phyloP scores from a whole-genome alignment of 92 coral and sea anemone species.

The Diadumene lineata region DNA sequence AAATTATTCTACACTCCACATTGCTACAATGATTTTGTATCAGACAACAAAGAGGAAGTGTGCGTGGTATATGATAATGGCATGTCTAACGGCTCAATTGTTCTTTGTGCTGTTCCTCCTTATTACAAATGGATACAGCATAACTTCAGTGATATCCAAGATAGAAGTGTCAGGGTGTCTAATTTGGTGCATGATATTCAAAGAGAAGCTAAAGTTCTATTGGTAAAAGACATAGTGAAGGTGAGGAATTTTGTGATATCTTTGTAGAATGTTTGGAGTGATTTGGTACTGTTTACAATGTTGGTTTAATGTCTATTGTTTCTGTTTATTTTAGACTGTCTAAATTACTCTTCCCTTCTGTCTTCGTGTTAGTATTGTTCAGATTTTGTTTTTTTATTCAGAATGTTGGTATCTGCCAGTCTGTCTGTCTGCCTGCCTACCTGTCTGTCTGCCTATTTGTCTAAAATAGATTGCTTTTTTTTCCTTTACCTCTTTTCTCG shows the following conservation, averaged over 20 bases:
- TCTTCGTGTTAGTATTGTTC: background rate
- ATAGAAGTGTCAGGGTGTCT: conserved; percentile 22
- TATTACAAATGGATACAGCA: conserved; percentile 60
- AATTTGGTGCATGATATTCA: conserved; percentile 61
- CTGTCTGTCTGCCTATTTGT: background rate
- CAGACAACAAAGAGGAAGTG: conserved; percentile 36
- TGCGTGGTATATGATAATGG: conserved; percentile 47
- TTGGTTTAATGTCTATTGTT: background rate
- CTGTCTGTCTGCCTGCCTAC: background rate
- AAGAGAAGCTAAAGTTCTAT: conserved; percentile 48
- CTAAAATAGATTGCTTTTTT: background rate
- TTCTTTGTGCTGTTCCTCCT: conserved; percentile 69
- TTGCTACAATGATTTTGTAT: conserved; percentile 57
- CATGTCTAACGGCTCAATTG: conserved; percentile 34
- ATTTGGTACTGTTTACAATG: background rate
- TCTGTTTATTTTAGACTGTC: background rate
- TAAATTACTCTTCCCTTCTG: background rate
- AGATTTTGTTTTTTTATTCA: too few relatives aligned
- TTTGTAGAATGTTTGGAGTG: background rate
- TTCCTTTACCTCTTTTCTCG: background rate
- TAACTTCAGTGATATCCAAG: conserved; percentile 14
- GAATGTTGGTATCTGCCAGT: background rate
- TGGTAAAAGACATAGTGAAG: conserved; percentile 50
- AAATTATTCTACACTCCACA: conserved; percentile 64
- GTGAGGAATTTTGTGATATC: conserved; percentile 32